Evolutionary conservation across 2,797 vertebrate genomes (phyloP), one percentile per base, ranked within the genome.

Genomic region (Harpagifer antarcticus): DNA sequence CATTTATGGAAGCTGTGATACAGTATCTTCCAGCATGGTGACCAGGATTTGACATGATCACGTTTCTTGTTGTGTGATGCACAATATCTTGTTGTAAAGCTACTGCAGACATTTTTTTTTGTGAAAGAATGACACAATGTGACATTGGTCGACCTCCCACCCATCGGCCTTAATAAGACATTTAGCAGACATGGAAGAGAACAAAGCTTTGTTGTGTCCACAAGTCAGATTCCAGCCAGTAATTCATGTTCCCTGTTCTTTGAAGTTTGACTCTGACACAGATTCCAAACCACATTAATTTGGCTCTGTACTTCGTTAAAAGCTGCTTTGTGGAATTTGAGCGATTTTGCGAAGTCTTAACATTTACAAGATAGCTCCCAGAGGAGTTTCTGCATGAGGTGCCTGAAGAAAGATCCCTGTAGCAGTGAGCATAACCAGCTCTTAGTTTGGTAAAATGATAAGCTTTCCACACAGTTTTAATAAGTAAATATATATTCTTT

Each of bases 281-380:
- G 58, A 85, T 82, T 90, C 86, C 72, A 89, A 89, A 84, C 78
- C 85, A 76, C 79, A 79, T 82, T 88, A 69, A 89, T 91, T 87
- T 87, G 67, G 52, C 79, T 77, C 81, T 79, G 79, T 80, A 45
- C 60, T 52, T 57, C 17, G 33, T 82, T 81, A 77, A 86, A 83
- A 74, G 61, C 69, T 76, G 48, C 52, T 82, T 70, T 52, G 58
- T 82, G 72, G 68, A 76, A 78, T 62, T 54, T 64, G 20, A 50
- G 58, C 68, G 59, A 63, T 70, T 71, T 27, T 3, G 23, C 42
- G 65, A 74, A 59, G 76, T 79, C 76, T 72, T 66, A 78, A 81
- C 77, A 68, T 79, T 73, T 80, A 61, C 23, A 67, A 86, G 85
- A 76, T 37, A 60, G 78, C 61, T 81, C 40, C 17, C 48, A 48